Base-by-base conservation (phyloP, 2,113 vertebrate genomes). In the Natator depressus region DNA sequence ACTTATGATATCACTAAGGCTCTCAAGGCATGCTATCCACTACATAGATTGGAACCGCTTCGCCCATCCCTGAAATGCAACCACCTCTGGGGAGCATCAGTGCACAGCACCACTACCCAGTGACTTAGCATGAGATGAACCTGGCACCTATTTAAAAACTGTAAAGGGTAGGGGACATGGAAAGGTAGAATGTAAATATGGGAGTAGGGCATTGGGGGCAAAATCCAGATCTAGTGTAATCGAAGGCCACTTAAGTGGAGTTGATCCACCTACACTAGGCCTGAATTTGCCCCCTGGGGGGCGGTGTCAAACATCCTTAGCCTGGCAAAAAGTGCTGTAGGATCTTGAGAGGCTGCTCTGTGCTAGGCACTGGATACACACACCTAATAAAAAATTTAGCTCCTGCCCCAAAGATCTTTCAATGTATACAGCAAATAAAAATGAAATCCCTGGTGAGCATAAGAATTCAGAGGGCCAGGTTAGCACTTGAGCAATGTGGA, bases 41-140 rank as follows among this genome's bases (percentile, higher is more conserved):
- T 72, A 25, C 59, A 0, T 5, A 1, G 89, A 59, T 87, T 89
- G 85, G 79, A 82, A 13, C 49, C 12, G 65, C 72, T 89, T 14
- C 13, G 0, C 0, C 0, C 3, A 1, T 1, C 0, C 0, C 82
- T 10, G 62, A 35, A 11, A 13, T 4, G 62, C 16, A 6, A 8
- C 89, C 54, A 13, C 1, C 9, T 0, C 49, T 9, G 93, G 78
- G 25, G 57, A 85, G 38, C 2, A 25, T 84, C 83, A 6, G 62
- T 1, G 11, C 59, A 50, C 81, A 88, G 91, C 91, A 54, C 13
- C 50, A 0, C 25, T 46, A 2, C 69, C 2, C 35, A 1, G 14
- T 1, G 79, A 2, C 38, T 78, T n/a, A 29, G 89, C 88, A 38
- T 55, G 2, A 5, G 69, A 42, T 22, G 80, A 5, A 4, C 16